Conservation (phyloP, 2,797 vertebrate species). For the Botia almorhae region DNA sequence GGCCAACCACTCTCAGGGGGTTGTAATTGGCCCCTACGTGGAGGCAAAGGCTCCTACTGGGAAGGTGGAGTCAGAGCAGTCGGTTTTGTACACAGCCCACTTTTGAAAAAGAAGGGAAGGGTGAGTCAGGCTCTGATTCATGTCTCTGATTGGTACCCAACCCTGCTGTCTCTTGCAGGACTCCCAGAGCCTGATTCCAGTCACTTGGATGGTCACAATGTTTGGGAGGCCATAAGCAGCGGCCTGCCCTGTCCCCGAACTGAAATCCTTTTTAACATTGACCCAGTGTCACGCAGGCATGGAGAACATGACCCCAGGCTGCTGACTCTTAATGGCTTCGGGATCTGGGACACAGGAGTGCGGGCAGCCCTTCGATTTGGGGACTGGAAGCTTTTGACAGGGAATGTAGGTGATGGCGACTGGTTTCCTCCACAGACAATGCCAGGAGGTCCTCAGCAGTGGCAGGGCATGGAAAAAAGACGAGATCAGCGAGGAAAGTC, state of each 20-base stretch:
- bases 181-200: slow-evolving; percentile 73
- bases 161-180: slow-evolving; percentile 85
- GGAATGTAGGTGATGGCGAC: slow-evolving; percentile 90
- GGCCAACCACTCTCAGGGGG: slow-evolving; percentile 90
- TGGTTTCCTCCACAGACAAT: slow-evolving; percentile 90
- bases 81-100: slow-evolving; percentile 92
- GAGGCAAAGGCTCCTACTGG: slow-evolving; percentile 95
- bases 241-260: slow-evolving; percentile 84
- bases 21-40: slow-evolving; percentile 93
- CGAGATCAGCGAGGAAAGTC: slow-evolving; percentile 83
- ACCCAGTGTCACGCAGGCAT: slow-evolving; percentile 89
- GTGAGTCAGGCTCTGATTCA: slow-evolving; percentile 89
- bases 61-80: slow-evolving; percentile 91
- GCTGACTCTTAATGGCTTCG: slow-evolving; percentile 84
- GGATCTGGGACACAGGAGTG: slow-evolving; percentile 93
- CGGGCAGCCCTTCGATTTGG: slow-evolving; percentile 88
- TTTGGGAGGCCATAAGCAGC: slow-evolving; percentile 89
- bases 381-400: slow-evolving; percentile 93
- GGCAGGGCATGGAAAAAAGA: slow-evolving; percentile 84
- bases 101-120: slow-evolving; percentile 84
- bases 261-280: slow-evolving; percentile 96
- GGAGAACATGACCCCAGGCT: slow-evolving; percentile 75
- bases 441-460: slow-evolving; percentile 79
- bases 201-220: slow-evolving; percentile 86
- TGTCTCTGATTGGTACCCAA: slow-evolving; percentile 94